Evolutionary conservation across 2,888 invertebrate species (phyloP), one percentile per base, ranked within the genome.

Genomic region (Cheiracanthium punctorium): DNA sequence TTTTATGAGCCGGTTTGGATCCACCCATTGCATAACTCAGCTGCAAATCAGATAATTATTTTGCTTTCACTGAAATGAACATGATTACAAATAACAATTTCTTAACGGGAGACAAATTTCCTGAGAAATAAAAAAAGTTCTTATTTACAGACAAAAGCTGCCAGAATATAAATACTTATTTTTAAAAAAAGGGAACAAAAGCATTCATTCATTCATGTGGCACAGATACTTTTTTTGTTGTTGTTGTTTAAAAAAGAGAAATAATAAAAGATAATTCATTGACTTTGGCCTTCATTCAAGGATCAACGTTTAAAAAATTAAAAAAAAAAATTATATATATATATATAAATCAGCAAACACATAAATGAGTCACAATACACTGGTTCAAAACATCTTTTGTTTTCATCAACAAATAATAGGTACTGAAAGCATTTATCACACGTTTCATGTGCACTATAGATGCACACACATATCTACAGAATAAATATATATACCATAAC

Each of bases 71-170:
- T n/a, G n/a, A n/a, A n/a, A n/a, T n/a, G n/a, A n/a, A n/a, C n/a
- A n/a, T n/a, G n/a, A n/a, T n/a, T n/a, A n/a, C n/a, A n/a, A n/a
- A n/a, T n/a, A n/a, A n/a, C n/a, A n/a, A n/a, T n/a, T n/a, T n/a
- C n/a, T n/a, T n/a, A 17, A 48, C 43, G 14, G 32, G 14, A 69
- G 33, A 33, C 32, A 69, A 76, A 82, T 70, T 82, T 76, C 82
- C 82, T 82, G 82, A 82, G 82, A 76, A 82, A 70, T 48, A 82
- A 69, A 75, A 75, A 64, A 77, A 65, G 77, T 85, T 74, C 73
- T n/a, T 84, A 84, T 84, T 72, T 84, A 84, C 82, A 77, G 64
- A 64, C 65, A 76, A 75, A 73, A 85, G 84, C 84, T 85, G 84
- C 84, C 81, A 58, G 52, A 81, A 41, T 71, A 71, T 20, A 71